Evolutionary conservation across 64 coral and sea anemone genomes (phyloP), one percentile per base, ranked within the genome.

Genomic region (Pachyseris speciosa): DNA sequence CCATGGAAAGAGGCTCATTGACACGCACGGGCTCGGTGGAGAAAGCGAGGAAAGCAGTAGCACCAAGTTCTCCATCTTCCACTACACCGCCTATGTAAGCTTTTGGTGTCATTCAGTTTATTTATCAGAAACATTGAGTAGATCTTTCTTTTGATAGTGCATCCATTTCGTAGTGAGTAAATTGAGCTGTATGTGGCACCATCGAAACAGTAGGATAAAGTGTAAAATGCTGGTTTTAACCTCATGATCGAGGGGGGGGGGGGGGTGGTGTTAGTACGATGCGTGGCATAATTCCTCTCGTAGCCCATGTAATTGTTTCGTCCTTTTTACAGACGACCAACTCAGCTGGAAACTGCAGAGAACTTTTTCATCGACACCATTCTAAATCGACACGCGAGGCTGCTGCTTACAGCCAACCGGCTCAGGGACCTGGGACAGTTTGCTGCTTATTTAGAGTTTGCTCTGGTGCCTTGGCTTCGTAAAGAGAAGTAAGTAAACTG

Each of bases 321-420:
- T 90, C 13, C 51, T 77, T 40, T 30, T 53, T 37, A 43, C 45
- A 99, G 97, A 20, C 87, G 92, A 36, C 66, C 72, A 48, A 30
- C 42, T 17, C 80, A 94, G 50, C 33, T 93, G 47, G 97, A 99
- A 48, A 84, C 86, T 20, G 34, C 83, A 7, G 97, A 95, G 32
- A 87, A 92, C 28, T 99, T 92, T 38, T 99, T 99, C 51, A 93
- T 99, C 13, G 93, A 95, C 70, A 95, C 90, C 2, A 99, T 99
- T 10, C 69, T 99, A 13, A 99, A 95, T 71, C 89, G 97, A n/a
- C 97, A 99, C 53, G 93, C 97, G 2, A 86, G 97, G 44, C 52
- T 93, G 32, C 61, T 99, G 16, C 37, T 95, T 37, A 85, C 89
- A 45, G 84, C 89, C 33, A 93, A 86, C 41, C 89, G 97, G 2